phyloP scores from a whole-genome alignment of 2,797 vertebrate species.

The Champsocephalus esox region DNA sequence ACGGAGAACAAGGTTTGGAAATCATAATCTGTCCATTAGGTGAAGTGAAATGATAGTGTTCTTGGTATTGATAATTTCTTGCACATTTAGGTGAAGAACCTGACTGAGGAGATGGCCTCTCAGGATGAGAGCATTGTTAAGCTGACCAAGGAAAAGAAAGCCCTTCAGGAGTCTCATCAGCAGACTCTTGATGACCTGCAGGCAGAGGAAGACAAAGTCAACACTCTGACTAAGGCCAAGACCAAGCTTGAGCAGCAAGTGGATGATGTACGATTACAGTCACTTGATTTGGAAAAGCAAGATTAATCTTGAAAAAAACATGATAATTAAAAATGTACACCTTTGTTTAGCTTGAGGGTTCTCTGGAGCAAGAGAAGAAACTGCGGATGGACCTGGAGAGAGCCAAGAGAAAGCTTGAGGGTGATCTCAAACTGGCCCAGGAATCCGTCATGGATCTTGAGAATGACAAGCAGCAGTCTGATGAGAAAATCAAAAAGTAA shows the following conservation, averaged over 20 bases:
- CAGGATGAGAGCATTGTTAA: conserved; percentile 79
- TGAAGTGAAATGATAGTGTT: too few species aligned
- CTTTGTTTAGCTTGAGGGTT: conserved; percentile 85
- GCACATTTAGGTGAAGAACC: conserved; percentile 75
- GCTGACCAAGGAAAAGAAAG: conserved; percentile 79
- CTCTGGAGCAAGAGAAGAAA: conserved; percentile 92
- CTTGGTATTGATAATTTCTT: neutral
- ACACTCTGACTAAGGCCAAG: conserved; percentile 80
- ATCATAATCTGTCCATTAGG: too few species aligned
- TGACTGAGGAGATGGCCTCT: conserved; percentile 80
- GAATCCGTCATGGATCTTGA: conserved; percentile 89
- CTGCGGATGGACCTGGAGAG: conserved; percentile 88
- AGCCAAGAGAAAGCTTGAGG: conserved; percentile 90
- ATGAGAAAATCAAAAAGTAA: conserved; percentile 20
- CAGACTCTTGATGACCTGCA: conserved; percentile 73
- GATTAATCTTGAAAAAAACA: neutral
- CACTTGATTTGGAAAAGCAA: neutral
- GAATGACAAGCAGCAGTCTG: conserved; percentile 83
- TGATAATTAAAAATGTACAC: neutral
- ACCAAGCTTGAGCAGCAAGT: conserved; percentile 88
- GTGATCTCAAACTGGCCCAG: conserved; percentile 89
- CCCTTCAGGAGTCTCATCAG: conserved; percentile 75
- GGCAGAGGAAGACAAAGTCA: conserved; percentile 87
- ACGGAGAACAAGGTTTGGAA: conserved; percentile 91
- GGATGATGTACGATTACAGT: conserved; percentile 85